Base-by-base conservation (phyloP, 2,113 vertebrate species). In the Xiphias gladius region DNA sequence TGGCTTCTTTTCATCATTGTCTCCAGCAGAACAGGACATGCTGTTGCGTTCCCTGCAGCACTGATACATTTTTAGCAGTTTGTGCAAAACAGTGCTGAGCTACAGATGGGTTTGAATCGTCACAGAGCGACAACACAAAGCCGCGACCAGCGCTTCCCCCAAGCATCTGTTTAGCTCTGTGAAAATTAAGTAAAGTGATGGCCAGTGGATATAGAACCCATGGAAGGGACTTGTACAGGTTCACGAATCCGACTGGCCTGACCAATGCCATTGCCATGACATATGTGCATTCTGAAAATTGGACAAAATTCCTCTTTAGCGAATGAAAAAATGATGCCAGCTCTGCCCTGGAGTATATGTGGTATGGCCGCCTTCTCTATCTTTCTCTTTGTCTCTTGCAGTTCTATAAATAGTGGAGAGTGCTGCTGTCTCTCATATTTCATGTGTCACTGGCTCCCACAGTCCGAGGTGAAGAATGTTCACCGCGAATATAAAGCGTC, bases 361-460 rank as follows among this genome's bases (percentile, higher is more conserved):
- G 63, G 77, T 75, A 79, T 86, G 80, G 82, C 85, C 54, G 77
- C 83, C 77, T 86, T 86, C 73, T 87, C 73, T 69, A 37, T 87
- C 83, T 78, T 73, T 77, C 73, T 78, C 85, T 78, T 61, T 80
- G 84, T 86, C 85, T 83, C 78, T 82, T 79, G 80, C 89, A 74
- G 66, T 41, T 76, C 92, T 94, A 94, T 91, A 95, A 94, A 94
- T 94, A 95, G 91, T 87, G 79, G 20, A 80, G 85, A 89, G 90
- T 86, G 90, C 91, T 89, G 90, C 92, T 94, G 93, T 95, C 91
- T 94, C 92, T 95, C 90, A 92, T 94, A 94, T 93, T 94, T 94
- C 89, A 94, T 94, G 93, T 95, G 93, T 95, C 94, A 94, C 81
- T 94, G 92, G 86, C 84, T 94, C 86, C 74, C 75, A 88, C 79